phyloP scores from a whole-genome alignment of 1,140 invertebrate species.

The Ridgeia piscesae region DNA sequence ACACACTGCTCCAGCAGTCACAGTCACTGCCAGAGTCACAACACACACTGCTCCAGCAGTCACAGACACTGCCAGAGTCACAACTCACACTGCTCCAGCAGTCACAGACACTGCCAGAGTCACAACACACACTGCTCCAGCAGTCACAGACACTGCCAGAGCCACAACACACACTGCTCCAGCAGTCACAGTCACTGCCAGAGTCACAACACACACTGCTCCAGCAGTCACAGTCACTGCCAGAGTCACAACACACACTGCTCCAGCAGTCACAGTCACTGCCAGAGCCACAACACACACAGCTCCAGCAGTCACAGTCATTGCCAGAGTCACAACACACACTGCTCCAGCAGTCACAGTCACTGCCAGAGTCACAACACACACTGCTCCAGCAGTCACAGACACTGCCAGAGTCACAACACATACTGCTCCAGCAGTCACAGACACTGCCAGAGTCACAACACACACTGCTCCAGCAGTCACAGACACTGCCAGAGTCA shows the following conservation, averaged over 20 bases:
- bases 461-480: background rate
- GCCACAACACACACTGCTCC: background rate
- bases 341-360: background rate
- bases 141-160: background rate
- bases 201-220: too few relatives aligned
- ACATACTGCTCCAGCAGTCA: background rate
- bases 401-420: background rate
- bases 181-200: too few relatives aligned
- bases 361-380: background rate
- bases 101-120: background rate
- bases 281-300: background rate
- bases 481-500: background rate
- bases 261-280: background rate
- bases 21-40: background rate
- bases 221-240: background rate
- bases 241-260: background rate
- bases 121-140: background rate
- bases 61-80: too few relatives aligned
- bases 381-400: background rate
- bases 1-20: background rate
- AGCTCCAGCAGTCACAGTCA: too few relatives aligned
- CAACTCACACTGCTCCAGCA: background rate
- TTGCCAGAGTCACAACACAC: too few relatives aligned
- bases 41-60: background rate
- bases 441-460: too few relatives aligned